These are phyloP conservation scores for Pseudobourletiella spinata DNA, from an alignment of 1,140 invertebrate species.

Conservation along the genomic window DNA sequence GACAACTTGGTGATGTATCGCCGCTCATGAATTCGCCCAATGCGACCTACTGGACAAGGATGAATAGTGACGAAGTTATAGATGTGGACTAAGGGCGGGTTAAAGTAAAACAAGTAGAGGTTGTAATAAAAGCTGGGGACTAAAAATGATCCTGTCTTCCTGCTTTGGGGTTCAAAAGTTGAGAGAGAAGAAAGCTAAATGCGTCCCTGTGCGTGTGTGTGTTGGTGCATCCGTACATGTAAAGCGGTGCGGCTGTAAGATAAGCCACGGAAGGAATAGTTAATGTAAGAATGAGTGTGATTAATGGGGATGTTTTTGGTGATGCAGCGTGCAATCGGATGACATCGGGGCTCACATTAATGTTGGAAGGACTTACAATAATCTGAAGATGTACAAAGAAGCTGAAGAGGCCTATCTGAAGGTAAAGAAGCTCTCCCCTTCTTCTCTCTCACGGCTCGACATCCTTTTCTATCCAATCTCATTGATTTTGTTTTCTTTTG, in stretches of 20 bases:
- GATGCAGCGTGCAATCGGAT: slow-evolving; percentile 72
- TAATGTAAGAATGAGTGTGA: neutral
- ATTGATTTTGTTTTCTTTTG: slow-evolving; percentile 4
- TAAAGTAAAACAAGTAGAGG: too few relatives aligned
- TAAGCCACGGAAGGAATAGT: neutral
- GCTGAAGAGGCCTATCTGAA: slow-evolving; percentile 84
- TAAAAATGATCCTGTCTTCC: too few relatives aligned
- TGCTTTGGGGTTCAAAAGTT: too few relatives aligned
- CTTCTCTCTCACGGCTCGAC: neutral
- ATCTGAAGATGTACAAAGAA: slow-evolving; percentile 79
- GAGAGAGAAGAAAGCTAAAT: too few relatives aligned
- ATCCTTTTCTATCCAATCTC: neutral
- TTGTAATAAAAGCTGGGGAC: too few relatives aligned
- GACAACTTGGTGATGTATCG: too few relatives aligned
- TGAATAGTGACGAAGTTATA: too few relatives aligned
- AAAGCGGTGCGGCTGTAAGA: neutral
- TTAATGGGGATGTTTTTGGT: neutral
- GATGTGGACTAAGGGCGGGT: too few relatives aligned
- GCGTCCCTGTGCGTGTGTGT: too few relatives aligned
- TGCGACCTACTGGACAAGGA: too few relatives aligned
- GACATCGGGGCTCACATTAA: slow-evolving; percentile 96
- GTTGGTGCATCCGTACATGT: too few relatives aligned
- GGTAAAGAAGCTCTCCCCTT: slow-evolving; percentile 40
- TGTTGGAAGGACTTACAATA: slow-evolving; percentile 87
- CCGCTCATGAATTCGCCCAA: too few relatives aligned